Conservation (phyloP, 2,113 vertebrate genomes). For the Syngnathoides biaculeatus region DNA sequence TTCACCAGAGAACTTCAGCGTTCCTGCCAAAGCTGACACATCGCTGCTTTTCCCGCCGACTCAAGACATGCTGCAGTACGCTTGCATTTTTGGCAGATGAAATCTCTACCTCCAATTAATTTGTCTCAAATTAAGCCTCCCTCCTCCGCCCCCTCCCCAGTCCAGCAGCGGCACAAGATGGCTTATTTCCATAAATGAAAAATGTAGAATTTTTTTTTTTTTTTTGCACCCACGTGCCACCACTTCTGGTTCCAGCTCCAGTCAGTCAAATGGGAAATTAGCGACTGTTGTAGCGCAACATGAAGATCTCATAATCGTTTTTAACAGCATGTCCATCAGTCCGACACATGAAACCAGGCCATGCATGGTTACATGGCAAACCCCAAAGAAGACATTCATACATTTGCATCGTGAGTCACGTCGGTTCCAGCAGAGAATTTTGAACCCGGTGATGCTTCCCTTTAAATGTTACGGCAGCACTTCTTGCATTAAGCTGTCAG, state of each 20-base stretch:
- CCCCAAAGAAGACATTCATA: slow-evolving; percentile 7
- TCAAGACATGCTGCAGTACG: slow-evolving; percentile 32
- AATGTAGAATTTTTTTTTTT: no score
- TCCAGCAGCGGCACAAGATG: slow-evolving; percentile 1
- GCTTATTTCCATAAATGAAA: slow-evolving; percentile 21
- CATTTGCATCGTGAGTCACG: slow-evolving; percentile 22
- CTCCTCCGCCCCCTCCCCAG: slow-evolving; percentile 3
- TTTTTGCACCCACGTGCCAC: background rate
- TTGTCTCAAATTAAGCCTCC: slow-evolving; percentile 54
- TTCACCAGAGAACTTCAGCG: slow-evolving; percentile 51
- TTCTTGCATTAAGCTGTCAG: slow-evolving; percentile 23
- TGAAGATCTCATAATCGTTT: slow-evolving; percentile 9
- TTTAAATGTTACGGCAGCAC: slow-evolving; percentile 14
- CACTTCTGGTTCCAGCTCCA: slow-evolving; percentile 16
- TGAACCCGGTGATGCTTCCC: background rate
- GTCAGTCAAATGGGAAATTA: slow-evolving; percentile 24
- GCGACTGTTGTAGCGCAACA: slow-evolving; percentile 2
- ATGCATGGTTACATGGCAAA: slow-evolving; percentile 8
- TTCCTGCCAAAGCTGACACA: slow-evolving; percentile 60
- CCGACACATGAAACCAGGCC: slow-evolving; percentile 17
- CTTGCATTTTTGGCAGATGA: slow-evolving; percentile 43
- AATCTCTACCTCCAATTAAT: slow-evolving; percentile 44
- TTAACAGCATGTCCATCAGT: slow-evolving; percentile 30
- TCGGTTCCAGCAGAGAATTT: slow-evolving; percentile 2
- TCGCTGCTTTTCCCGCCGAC: slow-evolving; percentile 46